A percentile compares a stretch with the other conserved stretches of the same genome.
Conservation (phyloP, 1,140 invertebrate species). For the Drosophila ercepeae region DNA sequence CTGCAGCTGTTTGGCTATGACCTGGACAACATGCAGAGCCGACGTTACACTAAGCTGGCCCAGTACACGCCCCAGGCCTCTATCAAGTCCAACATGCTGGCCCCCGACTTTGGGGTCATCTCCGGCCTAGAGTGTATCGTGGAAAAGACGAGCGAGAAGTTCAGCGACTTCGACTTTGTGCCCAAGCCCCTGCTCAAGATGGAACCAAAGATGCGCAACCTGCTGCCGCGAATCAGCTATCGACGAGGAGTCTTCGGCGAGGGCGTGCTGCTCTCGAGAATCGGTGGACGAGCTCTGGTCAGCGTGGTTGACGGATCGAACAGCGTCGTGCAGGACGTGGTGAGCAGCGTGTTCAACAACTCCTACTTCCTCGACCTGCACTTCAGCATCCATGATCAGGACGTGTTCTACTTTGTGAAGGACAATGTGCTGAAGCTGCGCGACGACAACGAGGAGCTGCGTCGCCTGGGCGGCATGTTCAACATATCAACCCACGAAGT, state of each 20-base stretch:
- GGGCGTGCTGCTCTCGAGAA: conserved; percentile 93
- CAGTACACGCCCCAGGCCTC: conserved; percentile 91
- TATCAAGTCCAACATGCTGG: conserved; percentile 90
- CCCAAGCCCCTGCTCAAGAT: conserved; percentile 91
- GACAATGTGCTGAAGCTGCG: conserved; percentile 93
- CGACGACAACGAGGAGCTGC: conserved; percentile 94
- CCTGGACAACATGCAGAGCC: conserved; percentile 92
- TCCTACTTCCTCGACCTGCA: conserved; percentile 96
- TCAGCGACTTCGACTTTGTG: conserved; percentile 92
- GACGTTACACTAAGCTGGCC: conserved; percentile 89
- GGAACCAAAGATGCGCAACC: conserved; percentile 92
- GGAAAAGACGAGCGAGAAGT: conserved; percentile 91
- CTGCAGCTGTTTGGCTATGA: conserved; percentile 94
- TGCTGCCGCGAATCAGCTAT: conserved; percentile 91
- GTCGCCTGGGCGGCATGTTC: conserved; percentile 93
- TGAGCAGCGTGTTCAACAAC: conserved; percentile 96
- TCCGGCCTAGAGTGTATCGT: conserved; percentile 94
- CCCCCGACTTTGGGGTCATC: conserved; percentile 94
- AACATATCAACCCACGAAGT: conserved; percentile 97
- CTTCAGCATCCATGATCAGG: conserved; percentile 95
- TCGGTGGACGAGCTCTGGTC: conserved; percentile 91
- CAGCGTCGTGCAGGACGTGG: conserved; percentile 94
- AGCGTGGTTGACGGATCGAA: conserved; percentile 94
- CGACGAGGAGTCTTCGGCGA: conserved; percentile 94
- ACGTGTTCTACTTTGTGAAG: conserved; percentile 98